Conservation (phyloP, 2,888 invertebrate species). For the Esperia sulphurella region DNA sequence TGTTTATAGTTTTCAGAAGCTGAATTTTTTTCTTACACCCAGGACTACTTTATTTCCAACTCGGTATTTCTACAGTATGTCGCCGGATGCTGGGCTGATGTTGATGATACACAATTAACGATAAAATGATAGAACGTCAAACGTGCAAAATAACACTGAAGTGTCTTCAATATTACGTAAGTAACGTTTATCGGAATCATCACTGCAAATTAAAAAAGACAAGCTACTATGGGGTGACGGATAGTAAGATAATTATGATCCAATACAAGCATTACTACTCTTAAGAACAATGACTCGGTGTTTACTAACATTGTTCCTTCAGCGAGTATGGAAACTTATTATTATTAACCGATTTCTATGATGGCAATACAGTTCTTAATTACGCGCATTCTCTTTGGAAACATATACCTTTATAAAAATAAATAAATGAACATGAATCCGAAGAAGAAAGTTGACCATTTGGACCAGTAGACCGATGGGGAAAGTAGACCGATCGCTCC, state of each 20-base stretch:
- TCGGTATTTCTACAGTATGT: neutral
- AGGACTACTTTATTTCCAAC: neutral
- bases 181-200: neutral
- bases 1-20: neutral
- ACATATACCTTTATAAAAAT: too few relatives aligned
- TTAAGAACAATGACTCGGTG: conserved; percentile 22
- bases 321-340: conserved; percentile 20
- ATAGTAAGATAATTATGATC: neutral
- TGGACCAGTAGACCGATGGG: too few relatives aligned
- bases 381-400: too few relatives aligned
- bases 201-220: neutral
- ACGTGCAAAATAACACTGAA: conserved; percentile 6
- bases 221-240: conserved; percentile 1
- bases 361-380: too few relatives aligned
- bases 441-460: too few relatives aligned
- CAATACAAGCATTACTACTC: neutral
- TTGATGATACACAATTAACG: neutral
- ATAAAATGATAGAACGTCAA: conserved; percentile 8
- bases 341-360: conserved; percentile 12
- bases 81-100: too few relatives aligned
- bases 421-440: too few relatives aligned
- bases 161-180: conserved; percentile 2
- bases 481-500: too few relatives aligned
- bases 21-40: neutral
- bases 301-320: conserved; percentile 51